Percentiles rank a stretch among this genome's conserved stretches.
Conservation (phyloP, 2,113 vertebrate genomes). For the Brienomyrus longianalis region DNA sequence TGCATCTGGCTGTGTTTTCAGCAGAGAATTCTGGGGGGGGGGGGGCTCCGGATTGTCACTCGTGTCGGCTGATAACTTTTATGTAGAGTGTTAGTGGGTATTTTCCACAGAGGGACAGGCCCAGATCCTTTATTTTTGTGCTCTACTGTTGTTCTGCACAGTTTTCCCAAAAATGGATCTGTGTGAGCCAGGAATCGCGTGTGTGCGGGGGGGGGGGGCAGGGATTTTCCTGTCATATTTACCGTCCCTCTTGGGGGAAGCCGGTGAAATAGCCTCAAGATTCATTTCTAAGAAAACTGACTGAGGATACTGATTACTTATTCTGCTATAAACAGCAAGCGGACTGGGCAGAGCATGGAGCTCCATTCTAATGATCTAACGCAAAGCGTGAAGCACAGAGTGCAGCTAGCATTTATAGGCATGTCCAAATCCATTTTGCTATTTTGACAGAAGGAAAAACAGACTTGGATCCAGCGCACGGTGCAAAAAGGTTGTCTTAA, state of each 20-base stretch:
- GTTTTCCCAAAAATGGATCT: background rate
- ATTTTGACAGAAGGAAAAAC: too few species aligned
- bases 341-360: background rate
- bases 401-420: too few species aligned
- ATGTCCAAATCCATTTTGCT: too few species aligned
- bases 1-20: background rate
- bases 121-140: background rate
- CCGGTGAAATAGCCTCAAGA: background rate
- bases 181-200: background rate
- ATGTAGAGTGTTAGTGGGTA: background rate
- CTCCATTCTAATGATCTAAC: too few species aligned
- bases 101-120: background rate
- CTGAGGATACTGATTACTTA: background rate
- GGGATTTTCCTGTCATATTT: background rate
- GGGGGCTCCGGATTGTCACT: background rate
- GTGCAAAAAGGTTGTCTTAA: too few species aligned
- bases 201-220: too few species aligned
- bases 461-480: too few species aligned
- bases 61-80: background rate
- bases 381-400: too few species aligned
- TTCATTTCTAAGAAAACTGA: background rate
- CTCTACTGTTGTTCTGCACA: background rate
- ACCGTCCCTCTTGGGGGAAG: background rate
- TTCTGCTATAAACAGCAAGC: background rate
- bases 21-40: background rate